Conservation (phyloP, 2,888 invertebrate species). For the Taphrorychus bicolor region DNA sequence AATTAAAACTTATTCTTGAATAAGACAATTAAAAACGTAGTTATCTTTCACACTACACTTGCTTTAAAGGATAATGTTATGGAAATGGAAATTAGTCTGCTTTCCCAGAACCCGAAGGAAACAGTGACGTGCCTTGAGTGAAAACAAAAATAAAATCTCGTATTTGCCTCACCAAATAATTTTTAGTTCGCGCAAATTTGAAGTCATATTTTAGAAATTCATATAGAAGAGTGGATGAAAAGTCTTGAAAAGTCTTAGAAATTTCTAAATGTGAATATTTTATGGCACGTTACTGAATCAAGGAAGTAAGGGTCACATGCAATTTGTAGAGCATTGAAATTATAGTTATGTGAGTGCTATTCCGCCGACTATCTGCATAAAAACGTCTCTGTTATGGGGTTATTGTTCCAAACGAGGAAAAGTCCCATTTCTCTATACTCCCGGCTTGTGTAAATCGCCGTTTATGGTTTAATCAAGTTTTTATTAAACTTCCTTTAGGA, state of each 20-base stretch:
- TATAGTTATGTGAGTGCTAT: not conserved
- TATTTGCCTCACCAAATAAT: not conserved
- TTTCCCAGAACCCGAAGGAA: not conserved
- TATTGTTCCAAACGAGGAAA: conserved; percentile 27
- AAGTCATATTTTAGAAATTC: no score
- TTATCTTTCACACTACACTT: conserved; percentile 31
- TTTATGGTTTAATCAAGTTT: conserved; percentile 37
- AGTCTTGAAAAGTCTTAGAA: no score
- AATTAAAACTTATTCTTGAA: conserved; percentile 19
- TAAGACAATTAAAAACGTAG: conserved; percentile 35
- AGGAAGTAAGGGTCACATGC: not conserved
- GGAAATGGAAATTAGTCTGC: conserved; percentile 33
- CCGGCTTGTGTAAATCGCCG: conserved; percentile 29
- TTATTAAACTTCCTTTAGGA: conserved; percentile 29
- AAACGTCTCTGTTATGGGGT: conserved; percentile 21
- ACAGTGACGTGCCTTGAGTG: not conserved
- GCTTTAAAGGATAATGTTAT: conserved; percentile 28
- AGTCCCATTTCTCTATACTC: conserved; percentile 30
- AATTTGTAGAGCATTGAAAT: not conserved
- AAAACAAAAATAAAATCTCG: not conserved
- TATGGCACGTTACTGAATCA: not conserved
- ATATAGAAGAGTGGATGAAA: no score
- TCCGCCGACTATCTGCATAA: conserved; percentile 13
- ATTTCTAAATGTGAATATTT: no score
- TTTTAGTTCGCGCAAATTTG: no score